Conservation (phyloP, 2,113 vertebrate genomes). For the Planiliza haematocheilus region DNA sequence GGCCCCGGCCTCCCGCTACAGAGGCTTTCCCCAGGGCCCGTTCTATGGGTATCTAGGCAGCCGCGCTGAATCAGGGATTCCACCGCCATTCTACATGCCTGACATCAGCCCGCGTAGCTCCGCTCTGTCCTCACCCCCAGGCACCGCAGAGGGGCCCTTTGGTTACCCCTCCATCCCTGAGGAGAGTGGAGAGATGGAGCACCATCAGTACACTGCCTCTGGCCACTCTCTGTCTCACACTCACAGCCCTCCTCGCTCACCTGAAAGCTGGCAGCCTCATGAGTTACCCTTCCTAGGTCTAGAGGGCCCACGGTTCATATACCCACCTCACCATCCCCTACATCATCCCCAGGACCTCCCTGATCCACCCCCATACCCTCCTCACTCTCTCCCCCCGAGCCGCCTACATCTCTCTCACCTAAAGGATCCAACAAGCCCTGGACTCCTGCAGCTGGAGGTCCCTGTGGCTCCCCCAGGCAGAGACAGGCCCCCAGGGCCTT, state of each 20-base stretch:
- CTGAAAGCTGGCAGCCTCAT: conserved; percentile 93
- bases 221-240: conserved; percentile 94
- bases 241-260: conserved; percentile 94
- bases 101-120: conserved; percentile 98
- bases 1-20: conserved; percentile 88
- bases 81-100: conserved; percentile 97
- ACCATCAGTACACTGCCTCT: conserved; percentile 87
- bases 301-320: conserved; percentile 92
- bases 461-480: conserved; percentile 91
- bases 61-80: conserved; percentile 91
- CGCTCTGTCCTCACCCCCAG: conserved; percentile 93
- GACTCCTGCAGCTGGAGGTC: conserved; percentile 95
- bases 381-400: conserved; percentile 79
- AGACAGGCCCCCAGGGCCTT: conserved; percentile 85
- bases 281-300: conserved; percentile 93
- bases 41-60: conserved; percentile 98
- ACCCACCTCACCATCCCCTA: conserved; percentile 88
- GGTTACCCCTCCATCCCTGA: conserved; percentile 95
- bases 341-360: conserved; percentile 88
- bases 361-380: conserved; percentile 86
- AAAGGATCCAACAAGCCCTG: conserved; percentile 88
- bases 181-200: conserved; percentile 90
- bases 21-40: conserved; percentile 93
- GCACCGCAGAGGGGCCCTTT: conserved; percentile 91
- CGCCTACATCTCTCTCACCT: conserved; percentile 80